Conservation (phyloP, 2,888 invertebrate genomes). For the Anoncus sp. region DNA sequence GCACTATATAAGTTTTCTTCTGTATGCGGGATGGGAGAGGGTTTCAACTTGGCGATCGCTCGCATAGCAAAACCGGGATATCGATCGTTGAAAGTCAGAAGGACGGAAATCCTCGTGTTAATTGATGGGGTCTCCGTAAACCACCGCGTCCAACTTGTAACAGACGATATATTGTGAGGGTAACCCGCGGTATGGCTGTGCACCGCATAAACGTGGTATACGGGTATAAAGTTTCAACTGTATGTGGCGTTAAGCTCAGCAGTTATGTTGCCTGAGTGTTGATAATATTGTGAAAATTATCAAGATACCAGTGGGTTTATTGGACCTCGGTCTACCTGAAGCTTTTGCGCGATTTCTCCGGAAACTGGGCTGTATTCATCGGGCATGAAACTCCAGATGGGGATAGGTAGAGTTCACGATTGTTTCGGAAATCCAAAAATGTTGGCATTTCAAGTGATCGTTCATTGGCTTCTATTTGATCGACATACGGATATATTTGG, state of each 20-base stretch:
- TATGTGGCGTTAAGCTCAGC: not conserved
- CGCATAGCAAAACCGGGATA: conserved; percentile 8
- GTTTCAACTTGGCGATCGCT: conserved; percentile 8
- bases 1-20: not conserved
- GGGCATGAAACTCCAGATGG: too few relatives aligned
- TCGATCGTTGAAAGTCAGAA: conserved; percentile 13
- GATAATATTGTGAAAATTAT: not conserved
- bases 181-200: not conserved
- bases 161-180: not conserved
- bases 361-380: too few relatives aligned
- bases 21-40: not conserved
- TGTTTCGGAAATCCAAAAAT: not conserved
- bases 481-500: too few relatives aligned
- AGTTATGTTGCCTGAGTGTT: not conserved
- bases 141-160: not conserved
- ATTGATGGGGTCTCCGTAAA: conserved; percentile 1
- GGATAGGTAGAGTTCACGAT: too few relatives aligned
- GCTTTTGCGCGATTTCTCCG: not conserved
- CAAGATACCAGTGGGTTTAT: too few relatives aligned
- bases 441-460: not conserved
- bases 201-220: not conserved
- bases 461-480: too few relatives aligned
- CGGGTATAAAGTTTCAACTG: not conserved
- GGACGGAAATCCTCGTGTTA: not conserved
- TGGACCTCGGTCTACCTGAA: not conserved